Evolutionary conservation across 2,113 vertebrate genomes (phyloP).

Genomic region (Pseudois nayaur): DNA sequence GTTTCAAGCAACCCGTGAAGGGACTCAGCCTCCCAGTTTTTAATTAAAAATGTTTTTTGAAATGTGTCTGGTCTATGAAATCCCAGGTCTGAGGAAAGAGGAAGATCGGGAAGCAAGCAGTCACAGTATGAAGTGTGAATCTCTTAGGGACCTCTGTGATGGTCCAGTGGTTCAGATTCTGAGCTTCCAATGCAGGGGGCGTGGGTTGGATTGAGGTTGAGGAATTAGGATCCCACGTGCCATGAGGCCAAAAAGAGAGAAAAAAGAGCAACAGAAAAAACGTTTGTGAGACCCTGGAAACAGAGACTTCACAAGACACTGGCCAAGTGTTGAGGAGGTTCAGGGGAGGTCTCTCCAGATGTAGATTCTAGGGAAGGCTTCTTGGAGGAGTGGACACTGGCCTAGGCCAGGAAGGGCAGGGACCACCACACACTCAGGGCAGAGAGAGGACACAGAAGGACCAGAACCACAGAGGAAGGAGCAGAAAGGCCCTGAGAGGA

Average conservation of each 20-base stretch:
- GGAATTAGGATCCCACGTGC: neutral
- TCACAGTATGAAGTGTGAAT: neutral
- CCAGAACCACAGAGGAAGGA: neutral
- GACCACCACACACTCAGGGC: neutral
- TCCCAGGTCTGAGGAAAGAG: neutral
- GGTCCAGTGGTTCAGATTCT: neutral
- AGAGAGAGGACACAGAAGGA: neutral
- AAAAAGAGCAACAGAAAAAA: neutral
- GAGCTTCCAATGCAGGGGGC: neutral
- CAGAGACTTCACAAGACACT: neutral
- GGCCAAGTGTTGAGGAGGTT: neutral
- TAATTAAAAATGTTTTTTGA: neutral
- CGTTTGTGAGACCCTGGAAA: neutral
- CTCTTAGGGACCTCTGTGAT: neutral
- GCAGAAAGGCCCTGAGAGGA: too few relatives aligned
- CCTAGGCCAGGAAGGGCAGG: neutral
- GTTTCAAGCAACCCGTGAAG: fast-evolving
- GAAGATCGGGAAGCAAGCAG: too few relatives aligned
- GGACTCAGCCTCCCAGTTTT: neutral
- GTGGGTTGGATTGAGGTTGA: neutral
- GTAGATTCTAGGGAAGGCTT: neutral
- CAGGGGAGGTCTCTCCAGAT: neutral
- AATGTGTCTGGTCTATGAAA: neutral
- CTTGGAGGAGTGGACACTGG: fast-evolving
- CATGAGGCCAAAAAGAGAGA: neutral